Percentiles rank a stretch among this genome's conserved stretches.
phyloP scores from a whole-genome alignment of 2,797 vertebrate species.

The Paratrypauchen microcephalus region DNA sequence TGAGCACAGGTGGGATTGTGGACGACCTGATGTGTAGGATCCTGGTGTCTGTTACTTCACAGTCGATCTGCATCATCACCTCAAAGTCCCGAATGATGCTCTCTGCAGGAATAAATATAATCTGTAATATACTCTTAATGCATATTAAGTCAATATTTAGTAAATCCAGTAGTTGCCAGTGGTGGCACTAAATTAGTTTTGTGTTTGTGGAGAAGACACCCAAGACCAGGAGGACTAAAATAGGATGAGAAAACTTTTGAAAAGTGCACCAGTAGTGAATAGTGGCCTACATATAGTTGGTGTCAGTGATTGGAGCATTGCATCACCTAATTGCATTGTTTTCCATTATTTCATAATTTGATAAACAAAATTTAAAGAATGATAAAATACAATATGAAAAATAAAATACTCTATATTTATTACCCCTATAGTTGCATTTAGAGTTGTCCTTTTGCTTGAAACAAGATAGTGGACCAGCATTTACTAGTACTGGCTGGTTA shows the following conservation, averaged over 20 bases:
- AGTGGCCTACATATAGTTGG: no score
- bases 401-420: background rate
- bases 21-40: conserved; percentile 94
- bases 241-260: background rate
- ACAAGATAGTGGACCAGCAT: conserved; percentile 15
- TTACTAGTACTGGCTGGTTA: conserved; percentile 9
- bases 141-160: no score
- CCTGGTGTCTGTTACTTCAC: conserved; percentile 93
- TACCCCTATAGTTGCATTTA: background rate
- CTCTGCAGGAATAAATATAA: conserved; percentile 72
- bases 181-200: no score
- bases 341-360: background rate
- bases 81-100: conserved; percentile 90
- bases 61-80: conserved; percentile 99
- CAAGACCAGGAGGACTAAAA: background rate
- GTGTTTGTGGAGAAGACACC: no score
- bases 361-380: no score
- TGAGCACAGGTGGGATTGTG: conserved; percentile 86
- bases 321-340: background rate
- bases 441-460: background rate
- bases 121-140: no score
- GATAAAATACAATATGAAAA: background rate
- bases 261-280: background rate
- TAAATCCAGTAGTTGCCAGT: no score
- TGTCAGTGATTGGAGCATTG: background rate